phyloP scores from a whole-genome alignment of 35 echinoderm and acorn worm species.

The Holothuria glaberrima region DNA sequence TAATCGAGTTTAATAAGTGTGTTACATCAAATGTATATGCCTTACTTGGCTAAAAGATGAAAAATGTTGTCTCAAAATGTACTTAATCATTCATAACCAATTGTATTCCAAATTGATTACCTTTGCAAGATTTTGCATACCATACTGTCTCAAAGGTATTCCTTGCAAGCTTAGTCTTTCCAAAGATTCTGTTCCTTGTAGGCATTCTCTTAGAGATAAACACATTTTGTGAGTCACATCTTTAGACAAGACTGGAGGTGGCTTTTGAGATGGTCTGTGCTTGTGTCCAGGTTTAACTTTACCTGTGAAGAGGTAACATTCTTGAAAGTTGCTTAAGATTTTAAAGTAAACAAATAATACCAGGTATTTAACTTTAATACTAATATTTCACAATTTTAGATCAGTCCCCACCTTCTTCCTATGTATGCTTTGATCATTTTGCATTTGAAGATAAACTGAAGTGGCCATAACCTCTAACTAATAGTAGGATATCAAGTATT shows the following conservation, averaged over 20 bases:
- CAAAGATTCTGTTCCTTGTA: constrained; percentile 60
- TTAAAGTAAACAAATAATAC: background rate
- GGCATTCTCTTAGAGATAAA: constrained; percentile 71
- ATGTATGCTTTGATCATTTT: no score
- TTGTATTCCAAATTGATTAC: constrained; percentile 16
- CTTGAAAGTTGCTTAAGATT: background rate
- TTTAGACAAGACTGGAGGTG: constrained; percentile 84
- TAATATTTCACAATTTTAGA: no score
- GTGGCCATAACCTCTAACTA: no score
- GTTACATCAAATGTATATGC: no score
- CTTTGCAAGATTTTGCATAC: constrained; percentile 72
- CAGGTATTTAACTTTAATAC: no score
- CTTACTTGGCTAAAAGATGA: no score
- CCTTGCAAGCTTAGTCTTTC: constrained; percentile 72
- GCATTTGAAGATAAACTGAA: no score
- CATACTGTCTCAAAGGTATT: constrained; percentile 71
- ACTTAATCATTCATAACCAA: no score
- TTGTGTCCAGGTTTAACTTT: constrained; percentile 6
- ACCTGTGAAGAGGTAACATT: background rate
- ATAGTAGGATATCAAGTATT: no score
- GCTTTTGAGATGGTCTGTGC: constrained; percentile 48
- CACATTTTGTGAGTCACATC: constrained; percentile 81
- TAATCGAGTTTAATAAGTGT: no score
- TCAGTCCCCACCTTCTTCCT: no score
- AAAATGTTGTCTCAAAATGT: no score